Percentiles rank a stretch among this genome's conserved stretches.
These are phyloP conservation scores for Hippocampus guttulatus DNA, from an alignment of 2,113 vertebrate species.

Conservation along the genomic window DNA sequence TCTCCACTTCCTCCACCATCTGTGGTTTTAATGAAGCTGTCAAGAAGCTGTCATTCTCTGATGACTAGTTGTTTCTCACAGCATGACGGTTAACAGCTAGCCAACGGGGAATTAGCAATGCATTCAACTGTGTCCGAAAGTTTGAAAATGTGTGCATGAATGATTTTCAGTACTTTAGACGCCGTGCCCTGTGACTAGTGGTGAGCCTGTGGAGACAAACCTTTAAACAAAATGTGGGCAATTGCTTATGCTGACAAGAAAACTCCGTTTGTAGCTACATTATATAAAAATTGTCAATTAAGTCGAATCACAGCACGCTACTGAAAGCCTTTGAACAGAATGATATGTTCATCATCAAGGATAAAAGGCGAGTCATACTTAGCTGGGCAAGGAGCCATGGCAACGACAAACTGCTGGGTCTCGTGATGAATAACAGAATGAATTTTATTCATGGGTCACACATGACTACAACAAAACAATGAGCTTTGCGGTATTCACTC, in stretches of 20 bases:
- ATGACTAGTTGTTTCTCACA: slow-evolving; percentile 46
- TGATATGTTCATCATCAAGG: not conserved
- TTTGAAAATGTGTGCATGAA: slow-evolving; percentile 30
- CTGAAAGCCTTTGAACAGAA: not conserved
- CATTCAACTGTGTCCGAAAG: slow-evolving; percentile 24
- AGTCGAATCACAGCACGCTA: not conserved
- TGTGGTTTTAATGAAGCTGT: slow-evolving; percentile 69
- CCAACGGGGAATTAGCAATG: slow-evolving; percentile 29
- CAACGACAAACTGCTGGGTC: not conserved
- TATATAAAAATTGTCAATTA: not conserved
- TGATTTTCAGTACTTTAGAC: slow-evolving; percentile 13
- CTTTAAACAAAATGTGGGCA: not conserved
- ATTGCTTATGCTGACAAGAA: not conserved
- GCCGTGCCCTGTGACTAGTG: not conserved
- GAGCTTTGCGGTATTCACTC: not conserved
- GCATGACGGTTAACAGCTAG: slow-evolving; percentile 37
- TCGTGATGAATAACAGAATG: not conserved
- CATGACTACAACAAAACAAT: not conserved
- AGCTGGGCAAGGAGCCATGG: not conserved
- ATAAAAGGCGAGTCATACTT: not conserved
- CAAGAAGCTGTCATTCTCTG: slow-evolving; percentile 52
- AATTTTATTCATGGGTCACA: not conserved
- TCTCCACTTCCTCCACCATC: slow-evolving; percentile 59
- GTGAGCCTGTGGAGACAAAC: slow-evolving; percentile 17
- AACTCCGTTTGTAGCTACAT: not conserved